Evolutionary conservation across 2,797 vertebrate genomes (phyloP), one percentile per base, ranked within the genome.

Genomic region (Carduelis carduelis): DNA sequence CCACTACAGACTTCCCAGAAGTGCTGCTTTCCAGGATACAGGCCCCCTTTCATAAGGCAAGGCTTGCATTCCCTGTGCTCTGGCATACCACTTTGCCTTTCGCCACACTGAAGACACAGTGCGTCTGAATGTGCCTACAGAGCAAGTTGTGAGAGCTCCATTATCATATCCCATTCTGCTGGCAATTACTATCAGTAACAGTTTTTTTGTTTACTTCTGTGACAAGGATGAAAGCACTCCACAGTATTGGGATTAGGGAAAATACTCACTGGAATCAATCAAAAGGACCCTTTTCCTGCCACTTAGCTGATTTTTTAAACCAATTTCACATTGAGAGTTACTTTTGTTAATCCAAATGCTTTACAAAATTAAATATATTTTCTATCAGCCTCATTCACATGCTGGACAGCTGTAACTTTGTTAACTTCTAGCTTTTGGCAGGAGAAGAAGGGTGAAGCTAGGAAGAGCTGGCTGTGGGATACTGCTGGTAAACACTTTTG

Each of bases 1-100:
- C 86, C 76, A 27, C 65, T n/a, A 28, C 64, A 49, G 56, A 12
- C 75, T 68, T 59, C 60, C n/a, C 3, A 46, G 14, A 89, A 93
- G 68, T 14, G 46, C 64, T 87, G 81, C 90, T 83, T 89, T 85
- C 86, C 78, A 93, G 75, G 83, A 96, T 68, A 94, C 83, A 96
- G 90, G 53, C 86, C 53, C 44, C 49, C 92, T 90, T 94, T 95
- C 90, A 93, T 89, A 80, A 76, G n/a, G 86, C 75, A 80, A 16
- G 87, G 75, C 87, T 76, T 68, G 56, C 41, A 57, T 37, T 95
- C 92, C 92, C 87, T 56, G 66, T 27, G 83, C 44, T 39, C 61
- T 90, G 80, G 87, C 74, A 65, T 47, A 55, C 59, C 86, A 22
- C 81, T 87, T 85, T 18, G 93, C 83, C 52, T 92, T 76, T 56